Conservation (phyloP, 2,888 invertebrate species). For the Mimas tiliae region DNA sequence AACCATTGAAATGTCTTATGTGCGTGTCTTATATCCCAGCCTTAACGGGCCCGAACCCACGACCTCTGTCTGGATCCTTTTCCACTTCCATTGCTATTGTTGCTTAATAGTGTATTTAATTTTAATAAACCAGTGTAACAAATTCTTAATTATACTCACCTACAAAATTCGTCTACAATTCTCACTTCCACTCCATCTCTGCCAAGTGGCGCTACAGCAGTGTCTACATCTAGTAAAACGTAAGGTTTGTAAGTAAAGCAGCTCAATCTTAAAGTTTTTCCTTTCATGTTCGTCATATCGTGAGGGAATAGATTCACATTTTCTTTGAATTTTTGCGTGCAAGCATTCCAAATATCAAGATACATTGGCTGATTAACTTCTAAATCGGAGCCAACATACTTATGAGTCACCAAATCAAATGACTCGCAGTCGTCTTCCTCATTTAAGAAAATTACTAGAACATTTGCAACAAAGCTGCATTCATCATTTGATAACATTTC, state of each 20-base stretch:
- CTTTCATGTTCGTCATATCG: constrained; percentile 72
- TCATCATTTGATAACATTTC: constrained; percentile 60
- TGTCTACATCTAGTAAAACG: constrained; percentile 73
- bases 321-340: constrained; percentile 56
- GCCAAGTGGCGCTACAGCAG: constrained; percentile 51
- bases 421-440: constrained; percentile 42
- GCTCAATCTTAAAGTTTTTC: constrained; percentile 78
- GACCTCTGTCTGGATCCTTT: too few species aligned
- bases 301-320: constrained; percentile 75
- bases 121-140: not conserved
- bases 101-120: too few species aligned
- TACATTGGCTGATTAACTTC: constrained; percentile 52
- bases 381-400: constrained; percentile 62
- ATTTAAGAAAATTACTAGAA: constrained; percentile 57
- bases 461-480: constrained; percentile 63
- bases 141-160: constrained; percentile 47
- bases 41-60: too few species aligned
- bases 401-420: constrained; percentile 71
- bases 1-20: too few species aligned
- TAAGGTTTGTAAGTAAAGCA: constrained; percentile 87
- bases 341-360: constrained; percentile 74
- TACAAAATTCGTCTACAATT: constrained; percentile 79
- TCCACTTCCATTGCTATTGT: too few species aligned
- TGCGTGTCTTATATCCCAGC: too few species aligned
- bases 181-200: constrained; percentile 84